These are phyloP conservation scores for Folsomia manolachei DNA, from an alignment of 2,888 invertebrate species.

Conservation along the genomic window DNA sequence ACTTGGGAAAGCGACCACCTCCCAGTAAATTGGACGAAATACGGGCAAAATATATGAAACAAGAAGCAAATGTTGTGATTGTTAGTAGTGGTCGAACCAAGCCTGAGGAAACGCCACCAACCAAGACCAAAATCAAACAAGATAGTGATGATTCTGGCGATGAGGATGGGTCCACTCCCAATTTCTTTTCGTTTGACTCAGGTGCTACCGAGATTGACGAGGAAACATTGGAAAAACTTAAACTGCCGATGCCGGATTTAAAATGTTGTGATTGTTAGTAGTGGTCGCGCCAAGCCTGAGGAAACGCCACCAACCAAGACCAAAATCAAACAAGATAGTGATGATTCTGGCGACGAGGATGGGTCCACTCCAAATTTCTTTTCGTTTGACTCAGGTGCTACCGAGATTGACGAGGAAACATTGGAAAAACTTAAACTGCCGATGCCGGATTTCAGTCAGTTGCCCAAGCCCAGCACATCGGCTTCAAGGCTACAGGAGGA, in stretches of 20 bases:
- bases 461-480: background rate
- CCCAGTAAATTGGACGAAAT: constrained; percentile 41
- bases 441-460: constrained; percentile 27
- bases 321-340: constrained; percentile 37
- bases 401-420: constrained; percentile 27
- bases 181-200: constrained; percentile 46
- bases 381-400: constrained; percentile 34
- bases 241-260: constrained; percentile 37
- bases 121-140: too few species aligned
- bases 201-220: constrained; percentile 23
- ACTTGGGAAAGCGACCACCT: constrained; percentile 37
- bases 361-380: constrained; percentile 39
- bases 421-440: constrained; percentile 39
- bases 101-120: too few species aligned
- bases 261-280: too few species aligned
- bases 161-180: constrained; percentile 29
- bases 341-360: constrained; percentile 49
- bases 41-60: constrained; percentile 44
- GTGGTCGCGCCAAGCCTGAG: too few species aligned
- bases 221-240: constrained; percentile 34
- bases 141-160: constrained; percentile 50
- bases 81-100: constrained; percentile 19
- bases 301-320: background rate
- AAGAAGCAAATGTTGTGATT: constrained; percentile 33
- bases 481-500: constrained; percentile 12